Base-by-base conservation (phyloP, 2,797 vertebrate genomes). In the Orestias chungarensis region DNA sequence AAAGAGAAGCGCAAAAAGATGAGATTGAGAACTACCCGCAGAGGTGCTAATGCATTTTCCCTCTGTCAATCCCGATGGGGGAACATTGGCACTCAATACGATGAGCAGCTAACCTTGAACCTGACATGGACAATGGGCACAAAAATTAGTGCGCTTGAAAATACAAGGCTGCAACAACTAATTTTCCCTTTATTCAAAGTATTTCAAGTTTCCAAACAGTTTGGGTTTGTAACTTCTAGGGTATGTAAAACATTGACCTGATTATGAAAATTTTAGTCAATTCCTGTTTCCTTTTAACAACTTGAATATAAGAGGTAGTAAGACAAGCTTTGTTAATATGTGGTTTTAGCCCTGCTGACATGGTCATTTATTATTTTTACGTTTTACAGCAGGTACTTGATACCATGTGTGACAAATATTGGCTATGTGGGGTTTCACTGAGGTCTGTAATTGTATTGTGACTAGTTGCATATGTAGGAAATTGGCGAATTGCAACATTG, bases 31-130 rank as follows among this genome's bases (percentile, higher is more conserved):
- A 81, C 87, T 87, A 64, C 91, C 92, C 84, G 83, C 93, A 4
- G 93, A 94, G 93, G 91, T 93, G 92, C 91, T 94, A 95, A 94
- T 95, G 93, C 93, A 93, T 91, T 91, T 88, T 86, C 73, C 43
- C 86, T 83, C 85, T 74, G 71, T 82, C 78, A 3, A 2, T 82
- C 89, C 79, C 79, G 15, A 82, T 73, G 81, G 89, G 89, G 81
- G 83, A 82, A 83, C 78, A 67, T 65, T 86, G 87, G 82, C 82
- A 66, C 89, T 93, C 89, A 86, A 93, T 92, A 91, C 90, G 85
- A 91, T 93, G 89, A 93, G 89, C 91, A 91, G 80, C 91, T 92
- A 92, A 93, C 93, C 93, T 94, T 94, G 92, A 94, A 92, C 86
- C 86, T 81, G 87, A 86, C 73, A 83, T 64, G 75, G 57, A 77